These are phyloP conservation scores for Ispidina lecontei DNA, from an alignment of 2,797 vertebrate species.

Conservation along the genomic window DNA sequence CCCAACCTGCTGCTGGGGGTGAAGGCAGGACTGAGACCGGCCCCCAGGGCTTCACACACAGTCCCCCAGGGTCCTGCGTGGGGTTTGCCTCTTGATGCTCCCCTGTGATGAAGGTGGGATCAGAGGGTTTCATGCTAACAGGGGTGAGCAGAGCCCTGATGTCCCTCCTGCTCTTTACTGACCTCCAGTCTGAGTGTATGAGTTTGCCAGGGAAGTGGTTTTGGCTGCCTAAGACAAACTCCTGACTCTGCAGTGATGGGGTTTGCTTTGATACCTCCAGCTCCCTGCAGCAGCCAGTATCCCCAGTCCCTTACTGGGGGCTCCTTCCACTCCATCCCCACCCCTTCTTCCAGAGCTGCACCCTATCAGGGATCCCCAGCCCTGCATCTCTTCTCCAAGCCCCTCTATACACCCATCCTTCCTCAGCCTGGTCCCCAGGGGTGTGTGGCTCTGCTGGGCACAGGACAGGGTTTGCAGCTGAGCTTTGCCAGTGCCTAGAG, in stretches of 20 bases:
- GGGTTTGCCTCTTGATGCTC: neutral
- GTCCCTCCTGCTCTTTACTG: neutral
- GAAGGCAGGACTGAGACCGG: accelerated
- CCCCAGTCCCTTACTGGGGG: neutral
- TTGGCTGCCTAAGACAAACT: neutral
- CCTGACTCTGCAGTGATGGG: neutral
- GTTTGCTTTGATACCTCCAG: neutral
- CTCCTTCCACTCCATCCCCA: neutral
- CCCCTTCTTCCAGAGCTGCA: too few relatives aligned
- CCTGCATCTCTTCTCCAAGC: neutral
- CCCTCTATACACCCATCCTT: too few relatives aligned
- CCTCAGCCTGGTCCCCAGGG: neutral
- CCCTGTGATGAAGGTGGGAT: neutral
- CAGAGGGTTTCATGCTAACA: accelerated
- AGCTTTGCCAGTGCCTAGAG: neutral
- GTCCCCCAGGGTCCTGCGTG: accelerated
- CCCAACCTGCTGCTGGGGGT: accelerated
- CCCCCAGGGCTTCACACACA: accelerated
- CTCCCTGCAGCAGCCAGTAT: accelerated
- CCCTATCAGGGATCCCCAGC: neutral
- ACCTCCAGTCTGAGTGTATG: neutral
- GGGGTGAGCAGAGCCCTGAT: neutral
- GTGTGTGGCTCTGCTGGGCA: accelerated
- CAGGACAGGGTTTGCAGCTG: neutral
- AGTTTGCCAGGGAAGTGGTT: neutral